phyloP scores from a whole-genome alignment of 2,113 vertebrate genomes.

The Pseudorasbora parva region DNA sequence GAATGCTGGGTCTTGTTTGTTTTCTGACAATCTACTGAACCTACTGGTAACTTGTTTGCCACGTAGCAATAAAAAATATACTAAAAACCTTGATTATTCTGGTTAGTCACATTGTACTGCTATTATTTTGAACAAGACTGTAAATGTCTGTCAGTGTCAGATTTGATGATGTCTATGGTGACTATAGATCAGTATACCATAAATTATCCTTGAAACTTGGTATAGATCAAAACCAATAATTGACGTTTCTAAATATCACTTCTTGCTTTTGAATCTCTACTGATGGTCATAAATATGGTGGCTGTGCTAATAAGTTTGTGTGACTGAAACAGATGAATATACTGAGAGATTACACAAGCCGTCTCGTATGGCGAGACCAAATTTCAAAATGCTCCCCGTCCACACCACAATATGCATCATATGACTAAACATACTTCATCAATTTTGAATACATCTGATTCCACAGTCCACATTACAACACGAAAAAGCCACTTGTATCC shows the following conservation, averaged over 20 bases:
- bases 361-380: background rate
- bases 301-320: background rate
- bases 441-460: no score
- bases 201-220: background rate
- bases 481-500: no score
- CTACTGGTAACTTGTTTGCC: no score
- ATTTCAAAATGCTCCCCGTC: background rate
- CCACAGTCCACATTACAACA: no score
- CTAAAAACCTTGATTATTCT: no score
- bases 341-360: background rate
- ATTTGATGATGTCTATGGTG: background rate
- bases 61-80: no score
- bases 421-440: no score
- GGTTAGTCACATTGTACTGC: no score
- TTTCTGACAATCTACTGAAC: no score
- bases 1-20: no score
- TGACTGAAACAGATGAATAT: background rate
- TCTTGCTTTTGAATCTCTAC: background rate
- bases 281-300: slow-evolving; percentile 3
- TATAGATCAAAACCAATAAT: background rate
- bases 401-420: no score
- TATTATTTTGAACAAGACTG: no score
- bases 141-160: background rate
- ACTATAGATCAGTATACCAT: background rate
- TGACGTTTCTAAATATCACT: background rate